Base-by-base conservation (phyloP, 2,888 invertebrate genomes). In the Adineta ricciae region DNA sequence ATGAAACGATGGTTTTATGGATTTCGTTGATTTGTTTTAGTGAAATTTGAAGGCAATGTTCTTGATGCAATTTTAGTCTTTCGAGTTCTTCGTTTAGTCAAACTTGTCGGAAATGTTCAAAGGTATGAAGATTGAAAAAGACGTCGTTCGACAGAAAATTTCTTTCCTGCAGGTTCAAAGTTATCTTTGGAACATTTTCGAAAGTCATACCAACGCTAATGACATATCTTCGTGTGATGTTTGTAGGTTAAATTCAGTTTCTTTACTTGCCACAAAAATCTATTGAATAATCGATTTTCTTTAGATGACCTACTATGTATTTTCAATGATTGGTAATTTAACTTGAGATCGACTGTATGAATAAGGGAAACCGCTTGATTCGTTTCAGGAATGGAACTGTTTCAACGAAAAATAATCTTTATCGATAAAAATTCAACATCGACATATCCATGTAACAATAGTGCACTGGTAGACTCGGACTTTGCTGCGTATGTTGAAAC, bases 341-440 rank as follows among this genome's bases (percentile, higher is more conserved):
- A 41, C 0, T 83, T 36, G n/a, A n/a, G n/a, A n/a, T n/a, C n/a
- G n/a, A n/a, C 32, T 49, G 5, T n/a, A 83, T n/a, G 5, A 32
- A 46, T 19, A 49, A 36, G 87, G 86, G 0, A 88, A 91, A 91
- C 89, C 90, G 27, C 88, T 91, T 86, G 91, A 89, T 88, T 92
- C 92, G 89, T 88, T 91, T 91, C 36, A 90, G 92, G 92, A 38
- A 91, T 92, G 90, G 91, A 91, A 87, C 85, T 90, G 14, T 91
- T 91, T 88, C 87, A 89, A n/a, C 88, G 88, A 9, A 87, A 88
- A 73, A 89, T 86, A 11, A 83, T 52, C 36, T 86, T 84, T 36
- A 86, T 52, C 36, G 54, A 49, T 8, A 78, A 84, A 9, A 54
- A 87, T 86, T 21, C 83, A 86, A 50, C 84, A 86, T 50, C 86